Evolutionary conservation across 2,113 vertebrate genomes (phyloP).

Genomic region (Kobus ellipsiprymnus): DNA sequence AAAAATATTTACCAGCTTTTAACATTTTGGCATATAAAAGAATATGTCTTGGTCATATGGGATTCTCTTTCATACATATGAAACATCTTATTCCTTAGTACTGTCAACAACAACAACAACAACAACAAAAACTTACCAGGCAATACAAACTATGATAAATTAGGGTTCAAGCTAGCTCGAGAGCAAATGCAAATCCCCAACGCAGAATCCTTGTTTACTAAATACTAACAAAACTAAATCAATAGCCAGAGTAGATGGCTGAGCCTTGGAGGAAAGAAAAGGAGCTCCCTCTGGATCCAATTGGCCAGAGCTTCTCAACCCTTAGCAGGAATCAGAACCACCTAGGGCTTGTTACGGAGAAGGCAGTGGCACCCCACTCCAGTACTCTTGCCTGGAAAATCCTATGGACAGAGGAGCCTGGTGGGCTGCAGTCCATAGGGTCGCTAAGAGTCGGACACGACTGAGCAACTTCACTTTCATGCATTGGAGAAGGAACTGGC

Average conservation of each 20-base stretch:
- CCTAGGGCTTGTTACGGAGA: background rate
- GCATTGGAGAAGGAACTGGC: too few relatives aligned
- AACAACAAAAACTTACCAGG: background rate
- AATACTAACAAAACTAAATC: background rate
- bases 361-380: too few relatives aligned
- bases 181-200: background rate
- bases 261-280: background rate
- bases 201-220: background rate
- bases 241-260: background rate
- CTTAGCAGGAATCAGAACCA: background rate
- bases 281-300: background rate
- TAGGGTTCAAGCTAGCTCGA: background rate
- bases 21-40: conserved; percentile 4
- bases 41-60: background rate
- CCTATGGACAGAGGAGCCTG: too few relatives aligned
- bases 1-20: background rate
- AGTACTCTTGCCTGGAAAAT: too few relatives aligned
- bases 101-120: background rate
- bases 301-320: background rate
- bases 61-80: background rate
- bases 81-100: conserved; percentile 14
- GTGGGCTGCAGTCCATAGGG: too few relatives aligned
- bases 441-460: too few relatives aligned
- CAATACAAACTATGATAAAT: background rate
- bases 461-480: too few relatives aligned